These are phyloP conservation scores for Connochaetes taurinus DNA, from an alignment of 2,113 vertebrate species.

Conservation along the genomic window DNA sequence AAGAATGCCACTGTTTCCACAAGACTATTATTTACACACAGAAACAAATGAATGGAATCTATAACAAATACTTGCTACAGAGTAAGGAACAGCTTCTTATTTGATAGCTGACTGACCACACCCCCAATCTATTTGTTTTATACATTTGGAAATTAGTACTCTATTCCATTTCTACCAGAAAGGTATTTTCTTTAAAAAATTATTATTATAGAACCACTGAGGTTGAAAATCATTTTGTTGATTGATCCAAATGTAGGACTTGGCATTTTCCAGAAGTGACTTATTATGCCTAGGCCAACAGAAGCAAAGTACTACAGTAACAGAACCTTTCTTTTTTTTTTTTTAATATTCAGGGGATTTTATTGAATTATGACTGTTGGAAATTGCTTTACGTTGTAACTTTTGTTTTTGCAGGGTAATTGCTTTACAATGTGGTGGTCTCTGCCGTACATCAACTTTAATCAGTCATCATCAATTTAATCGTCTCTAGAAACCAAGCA, in stretches of 20 bases:
- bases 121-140: not conserved
- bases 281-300: not conserved
- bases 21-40: not conserved
- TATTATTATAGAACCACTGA: not conserved
- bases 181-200: constrained; percentile 27
- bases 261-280: constrained; percentile 1
- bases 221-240: not conserved
- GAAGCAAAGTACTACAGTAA: not conserved
- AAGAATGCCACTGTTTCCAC: not conserved
- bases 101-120: not conserved
- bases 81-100: not conserved
- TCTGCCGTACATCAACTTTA: not conserved
- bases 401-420: not conserved
- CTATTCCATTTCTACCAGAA: constrained; percentile 20
- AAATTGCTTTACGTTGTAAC: not conserved
- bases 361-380: not conserved
- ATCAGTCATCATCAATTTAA: not conserved
- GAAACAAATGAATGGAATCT: not conserved
- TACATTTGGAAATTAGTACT: not conserved
- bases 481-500: not conserved
- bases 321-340: not conserved
- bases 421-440: not conserved
- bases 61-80: not conserved
- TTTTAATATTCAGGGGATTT: not conserved
- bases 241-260: not conserved